These are phyloP conservation scores for Ciconia nigra DNA, from an alignment of 2,797 vertebrate genomes.

Conservation along the genomic window DNA sequence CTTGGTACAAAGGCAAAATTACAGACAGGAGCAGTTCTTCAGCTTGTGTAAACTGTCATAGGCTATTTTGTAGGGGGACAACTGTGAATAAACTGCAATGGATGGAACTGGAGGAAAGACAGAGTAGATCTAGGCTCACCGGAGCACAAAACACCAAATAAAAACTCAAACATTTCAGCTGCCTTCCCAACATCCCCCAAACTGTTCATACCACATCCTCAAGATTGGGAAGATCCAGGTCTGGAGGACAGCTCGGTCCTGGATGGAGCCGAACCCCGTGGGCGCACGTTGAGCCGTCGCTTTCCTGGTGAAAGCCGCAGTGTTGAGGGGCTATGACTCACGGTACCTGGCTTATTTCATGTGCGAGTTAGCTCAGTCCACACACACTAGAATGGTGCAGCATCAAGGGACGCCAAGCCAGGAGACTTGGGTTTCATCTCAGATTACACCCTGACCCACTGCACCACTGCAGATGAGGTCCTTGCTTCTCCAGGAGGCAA, in stretches of 20 bases:
- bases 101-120: not conserved
- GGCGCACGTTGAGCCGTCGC: not conserved
- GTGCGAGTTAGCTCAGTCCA: fast-evolving
- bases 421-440: not conserved
- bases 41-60: not conserved
- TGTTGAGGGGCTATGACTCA: not conserved
- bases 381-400: fast-evolving
- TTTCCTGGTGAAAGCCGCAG: fast-evolving
- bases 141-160: not conserved
- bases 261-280: fast-evolving
- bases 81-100: not conserved
- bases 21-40: not conserved
- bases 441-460: not conserved
- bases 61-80: not conserved
- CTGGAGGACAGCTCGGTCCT: not conserved
- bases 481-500: not conserved
- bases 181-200: not conserved
- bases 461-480: not conserved
- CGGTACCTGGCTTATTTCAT: not conserved
- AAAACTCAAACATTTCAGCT: not conserved
- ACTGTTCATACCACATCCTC: not conserved
- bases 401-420: not conserved
- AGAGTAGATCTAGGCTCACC: not conserved
- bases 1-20: not conserved
- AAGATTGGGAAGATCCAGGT: not conserved